These are phyloP conservation scores for Eciton burchellii DNA, from an alignment of 1,140 invertebrate genomes.

Conservation along the genomic window DNA sequence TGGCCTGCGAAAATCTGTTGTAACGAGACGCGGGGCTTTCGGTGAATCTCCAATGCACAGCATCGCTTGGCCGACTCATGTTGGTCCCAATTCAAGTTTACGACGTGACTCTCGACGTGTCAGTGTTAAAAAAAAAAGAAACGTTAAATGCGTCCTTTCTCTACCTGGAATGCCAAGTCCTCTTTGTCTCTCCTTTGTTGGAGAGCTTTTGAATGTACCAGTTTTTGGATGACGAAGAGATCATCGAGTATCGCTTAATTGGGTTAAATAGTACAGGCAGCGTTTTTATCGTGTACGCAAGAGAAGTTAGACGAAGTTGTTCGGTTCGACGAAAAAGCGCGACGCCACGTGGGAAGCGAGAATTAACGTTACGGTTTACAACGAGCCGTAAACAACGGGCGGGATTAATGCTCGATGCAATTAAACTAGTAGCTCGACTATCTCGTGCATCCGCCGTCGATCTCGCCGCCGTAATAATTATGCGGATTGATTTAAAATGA, in stretches of 20 bases:
- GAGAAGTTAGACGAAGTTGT: background rate
- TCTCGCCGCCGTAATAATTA: background rate
- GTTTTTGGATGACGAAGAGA: background rate
- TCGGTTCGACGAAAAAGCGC: background rate
- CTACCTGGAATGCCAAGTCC: too few relatives aligned
- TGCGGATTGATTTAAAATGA: conserved; percentile 9
- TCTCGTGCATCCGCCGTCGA: background rate
- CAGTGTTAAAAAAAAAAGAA: too few relatives aligned
- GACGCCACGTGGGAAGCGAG: background rate
- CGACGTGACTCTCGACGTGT: too few relatives aligned
- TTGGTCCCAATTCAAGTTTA: too few relatives aligned
- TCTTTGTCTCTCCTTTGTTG: background rate
- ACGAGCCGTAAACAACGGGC: conserved; percentile 1
- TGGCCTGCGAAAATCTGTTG: background rate
- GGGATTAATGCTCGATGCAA: conserved; percentile 2
- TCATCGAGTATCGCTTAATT: background rate
- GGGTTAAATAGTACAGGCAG: background rate
- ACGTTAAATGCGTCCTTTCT: too few relatives aligned
- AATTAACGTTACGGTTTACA: background rate
- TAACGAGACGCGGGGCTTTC: background rate
- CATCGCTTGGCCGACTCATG: too few relatives aligned
- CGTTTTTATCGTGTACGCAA: conserved; percentile 6
- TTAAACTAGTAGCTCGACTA: conserved; percentile 6
- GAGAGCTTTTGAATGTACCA: background rate
- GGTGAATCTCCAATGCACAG: conserved; percentile 3